Base-by-base conservation (phyloP, 2,113 vertebrate species). In the Vulpes vulpes region DNA sequence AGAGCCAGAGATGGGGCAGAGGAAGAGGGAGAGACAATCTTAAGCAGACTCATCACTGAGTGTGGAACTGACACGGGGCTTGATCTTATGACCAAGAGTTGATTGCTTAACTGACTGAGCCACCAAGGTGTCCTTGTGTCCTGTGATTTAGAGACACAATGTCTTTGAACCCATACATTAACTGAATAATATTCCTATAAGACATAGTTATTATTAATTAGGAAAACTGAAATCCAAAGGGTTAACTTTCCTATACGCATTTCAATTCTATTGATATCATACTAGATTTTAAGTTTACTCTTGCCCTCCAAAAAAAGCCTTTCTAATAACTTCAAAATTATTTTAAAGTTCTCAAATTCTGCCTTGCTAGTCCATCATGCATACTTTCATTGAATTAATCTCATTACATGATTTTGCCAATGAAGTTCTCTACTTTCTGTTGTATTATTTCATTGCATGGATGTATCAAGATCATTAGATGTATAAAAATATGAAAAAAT, bases 401-500 rank as follows among this genome's bases (percentile, higher is more conserved):
- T 73, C 81, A 88, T 3, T 38, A 17, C 11, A 32, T n/a, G 9
- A 73, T 71, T 71, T 38, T 59, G 7, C 85, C 60, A 57, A 2
- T 15, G 51, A 23, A 16, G 0, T 22, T 43, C 17, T 64, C n/a
- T 0, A 73, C 11, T 73, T 88, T 23, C 25, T 90, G 14, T 27
- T 85, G 2, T n/a, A 55, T 71, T 55, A 38, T 30, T 79, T 87
- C 9, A 73, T 71, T 62, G 2, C 5, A 51, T 32, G 11, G 17
- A 30, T 69, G 8, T 30, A 51, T 84, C 32, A 93, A 83, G 60
- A 23, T 1, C 1, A 76, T 49, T 59, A 82, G 59, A 79, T 15
- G 5, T 35, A 87, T 71, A n/a, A 79, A 89, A 90, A 74, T 80
- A 57, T 55, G 3, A 94, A 27, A 80, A 94, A 87, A 94, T 89